These are phyloP conservation scores for Ceratitis capitata DNA, from an alignment of 1,140 invertebrate species.

Conservation along the genomic window DNA sequence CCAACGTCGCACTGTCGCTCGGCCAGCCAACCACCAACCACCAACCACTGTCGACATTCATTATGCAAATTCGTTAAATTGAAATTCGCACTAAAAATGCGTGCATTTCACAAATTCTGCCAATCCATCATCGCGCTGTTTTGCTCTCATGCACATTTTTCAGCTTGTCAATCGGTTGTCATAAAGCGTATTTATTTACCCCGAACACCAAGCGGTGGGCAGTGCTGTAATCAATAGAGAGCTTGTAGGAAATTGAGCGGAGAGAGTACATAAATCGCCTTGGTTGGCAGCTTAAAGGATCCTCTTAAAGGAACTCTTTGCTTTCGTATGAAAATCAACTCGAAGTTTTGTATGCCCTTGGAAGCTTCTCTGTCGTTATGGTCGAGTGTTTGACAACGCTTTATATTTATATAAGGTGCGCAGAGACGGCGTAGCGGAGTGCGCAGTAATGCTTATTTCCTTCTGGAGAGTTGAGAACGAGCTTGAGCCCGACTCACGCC, in stretches of 20 bases:
- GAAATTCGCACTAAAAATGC: slow-evolving; percentile 37
- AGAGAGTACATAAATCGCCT: too few species aligned
- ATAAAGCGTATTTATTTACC: slow-evolving; percentile 36
- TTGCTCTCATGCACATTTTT: slow-evolving; percentile 20
- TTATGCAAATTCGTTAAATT: slow-evolving; percentile 40
- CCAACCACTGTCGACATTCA: background rate
- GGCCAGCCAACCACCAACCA: background rate
- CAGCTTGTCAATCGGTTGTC: slow-evolving; percentile 46
- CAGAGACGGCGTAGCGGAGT: too few species aligned
- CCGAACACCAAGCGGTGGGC: background rate
- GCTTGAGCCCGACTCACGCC: too few species aligned
- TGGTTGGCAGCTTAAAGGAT: too few species aligned
- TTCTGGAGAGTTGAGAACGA: too few species aligned
- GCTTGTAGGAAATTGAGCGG: background rate
- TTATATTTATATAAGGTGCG: too few species aligned
- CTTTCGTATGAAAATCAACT: too few species aligned
- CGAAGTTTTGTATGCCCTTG: too few species aligned
- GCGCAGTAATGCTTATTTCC: too few species aligned
- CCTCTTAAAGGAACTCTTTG: too few species aligned
- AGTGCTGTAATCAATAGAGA: background rate
- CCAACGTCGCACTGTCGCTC: background rate
- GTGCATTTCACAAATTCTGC: slow-evolving; percentile 20
- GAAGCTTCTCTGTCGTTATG: too few species aligned
- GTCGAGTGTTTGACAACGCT: too few species aligned
- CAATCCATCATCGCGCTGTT: slow-evolving; percentile 37